Evolutionary conservation across 2,113 vertebrate genomes (phyloP), one percentile per base, ranked within the genome.

Genomic region (Nematolebias whitei): DNA sequence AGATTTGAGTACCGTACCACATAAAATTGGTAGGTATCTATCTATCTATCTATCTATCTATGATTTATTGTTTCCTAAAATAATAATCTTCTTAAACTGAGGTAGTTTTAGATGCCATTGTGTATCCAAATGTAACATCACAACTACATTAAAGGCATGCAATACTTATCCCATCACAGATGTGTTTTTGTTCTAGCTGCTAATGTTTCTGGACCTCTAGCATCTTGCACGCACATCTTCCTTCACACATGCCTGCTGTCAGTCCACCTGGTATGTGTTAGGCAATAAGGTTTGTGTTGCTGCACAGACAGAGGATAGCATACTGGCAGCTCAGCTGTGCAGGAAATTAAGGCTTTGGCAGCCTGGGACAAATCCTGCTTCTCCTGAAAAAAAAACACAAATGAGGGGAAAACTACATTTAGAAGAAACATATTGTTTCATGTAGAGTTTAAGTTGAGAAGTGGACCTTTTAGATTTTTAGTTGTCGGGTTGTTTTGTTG

Each of bases 321-420:
- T 23, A 66, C 29, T 43, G 67, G 50, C n/a, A 38, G 2, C 59
- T 63, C 32, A 1, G 69, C 57, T 71, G 2, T 19, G 29, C 79
- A 78, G 84, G 83, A 86, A 86, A 79, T 82, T 5, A 68, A 57
- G 49, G 68, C 61, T 78, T 68, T 39, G 60, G 24, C 20, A n/a
- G 63, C 24, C 38, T 16, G 8, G 16, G 20, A 26, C 43, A 78
- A 56, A 76, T 85, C 85, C 70, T 85, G 71, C 71, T 68, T 61
- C 52, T 54, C 55, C 52, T 58, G 24, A 77, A 62, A 29, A 77
- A 62, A 29, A 54, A 43, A 60, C 35, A 39, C 1, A 0, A 20
- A 44, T 29, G 18, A 15, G 39, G 38, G 20, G 24, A 50, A n/a
- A 59, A 57, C 19, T 35, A 35, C 32, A 35, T 35, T 35, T 35